Evolutionary conservation across 2,113 vertebrate genomes (phyloP), one percentile per base, ranked within the genome.

Genomic region (Sceloporus tristichus): DNA sequence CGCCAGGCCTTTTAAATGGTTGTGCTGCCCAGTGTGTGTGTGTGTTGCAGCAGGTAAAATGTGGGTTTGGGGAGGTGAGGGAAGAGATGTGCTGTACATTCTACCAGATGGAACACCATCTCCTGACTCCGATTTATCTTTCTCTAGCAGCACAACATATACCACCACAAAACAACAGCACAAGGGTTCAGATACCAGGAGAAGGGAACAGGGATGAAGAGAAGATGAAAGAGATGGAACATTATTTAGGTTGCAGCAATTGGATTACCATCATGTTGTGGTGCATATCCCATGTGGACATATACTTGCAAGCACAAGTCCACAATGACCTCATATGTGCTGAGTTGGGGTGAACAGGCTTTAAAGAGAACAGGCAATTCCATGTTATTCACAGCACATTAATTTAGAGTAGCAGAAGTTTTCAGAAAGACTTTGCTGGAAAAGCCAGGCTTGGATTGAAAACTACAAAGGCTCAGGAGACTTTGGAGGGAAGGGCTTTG

Each of bases 401-500:
- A 27, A 40, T 65, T 78, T 40, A 21, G 59, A 88, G 81, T 62
- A 86, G 16, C 25, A 83, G 85, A 5, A 16, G 85, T 89, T 86
- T 78, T 71, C 40, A 74, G 80, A 65, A 90, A 74, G 9, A 65
- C 40, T 77, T 78, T 76, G 71, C 74, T 83, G 54, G 62, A 34
- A 29, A 34, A 42, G 48, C 0, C 1, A 85, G 3, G 29, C 88
- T 29, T 83, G n/a, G 66, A 68, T n/a, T 40, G 59, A 82, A 85
- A 89, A 42, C n/a, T 1, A 0, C 59, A 87, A 86, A 95, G 56
- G 76, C 54, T 73, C 16, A 4, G 77, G 54, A 91, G 59, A 86
- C 82, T 86, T 86, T 88, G 65, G 9, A 16, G 25, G 6, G 23
- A 87, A 91, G 86, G 82, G 87, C 81, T 85, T 89, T 87, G 88